Evolutionary conservation across 2,888 invertebrate species (phyloP).

Genomic region (Mesorhabditis spiculigera): DNA sequence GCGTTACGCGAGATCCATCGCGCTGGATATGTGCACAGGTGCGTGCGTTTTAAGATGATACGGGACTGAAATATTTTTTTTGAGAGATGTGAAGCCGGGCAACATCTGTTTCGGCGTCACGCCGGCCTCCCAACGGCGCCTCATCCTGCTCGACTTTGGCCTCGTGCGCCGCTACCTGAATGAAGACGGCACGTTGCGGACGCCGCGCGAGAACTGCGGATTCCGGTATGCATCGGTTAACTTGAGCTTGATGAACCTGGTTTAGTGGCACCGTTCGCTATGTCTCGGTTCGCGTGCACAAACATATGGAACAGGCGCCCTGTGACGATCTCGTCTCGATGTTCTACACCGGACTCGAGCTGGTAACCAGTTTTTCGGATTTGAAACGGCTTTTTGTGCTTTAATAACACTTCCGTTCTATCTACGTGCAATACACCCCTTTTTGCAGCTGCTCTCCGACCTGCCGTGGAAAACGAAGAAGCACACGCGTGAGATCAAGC

Average conservation of each 20-base stretch:
- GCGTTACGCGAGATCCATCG: slow-evolving; percentile 43
- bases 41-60: background rate
- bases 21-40: slow-evolving; percentile 38
- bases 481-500: background rate
- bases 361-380: slow-evolving; percentile 18
- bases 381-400: too few species aligned
- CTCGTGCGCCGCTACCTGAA: slow-evolving; percentile 33
- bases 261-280: slow-evolving; percentile 50
- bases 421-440: background rate
- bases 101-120: slow-evolving; percentile 44
- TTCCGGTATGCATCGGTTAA: slow-evolving; percentile 12
- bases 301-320: slow-evolving; percentile 32
- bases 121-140: slow-evolving; percentile 10
- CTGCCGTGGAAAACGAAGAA: background rate
- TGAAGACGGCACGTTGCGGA: slow-evolving; percentile 27
- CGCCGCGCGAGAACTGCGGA: slow-evolving; percentile 19
- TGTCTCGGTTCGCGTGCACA: slow-evolving; percentile 39
- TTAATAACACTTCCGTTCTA: too few species aligned
- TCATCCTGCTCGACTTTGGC: slow-evolving; percentile 35
- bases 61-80: background rate
- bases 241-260: background rate
- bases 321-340: slow-evolving; percentile 36
- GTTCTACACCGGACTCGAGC: slow-evolving; percentile 33
- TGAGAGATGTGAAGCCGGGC: slow-evolving; percentile 44
- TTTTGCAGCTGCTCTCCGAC: background rate